Base-by-base conservation (phyloP, 2,888 invertebrate species). In the Yponomeuta cagnagella region DNA sequence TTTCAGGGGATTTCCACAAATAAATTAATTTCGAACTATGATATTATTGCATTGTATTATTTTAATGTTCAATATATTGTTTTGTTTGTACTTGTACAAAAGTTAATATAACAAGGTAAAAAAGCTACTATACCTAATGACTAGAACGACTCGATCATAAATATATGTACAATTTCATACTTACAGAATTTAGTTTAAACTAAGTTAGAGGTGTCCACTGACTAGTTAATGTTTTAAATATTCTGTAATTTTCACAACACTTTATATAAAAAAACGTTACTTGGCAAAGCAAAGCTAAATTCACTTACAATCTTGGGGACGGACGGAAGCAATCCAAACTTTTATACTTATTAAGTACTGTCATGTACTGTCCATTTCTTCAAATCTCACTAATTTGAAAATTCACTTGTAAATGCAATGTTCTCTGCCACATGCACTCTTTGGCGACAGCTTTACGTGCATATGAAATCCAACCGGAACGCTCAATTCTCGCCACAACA, bases 81-180 rank as follows among this genome's bases (percentile, higher is more conserved):
- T 43, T 43, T 43, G 43, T 43, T 74, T 74, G 15, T 15, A 58
- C 15, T 74, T 78, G 75, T 72, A 77, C 75, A 77, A 77, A 78
- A 80, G 77, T 79, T 82, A 81, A 81, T 80, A 85, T 83, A 79
- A 79, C 79, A 77, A 76, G 73, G 72, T 15, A 64, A 71, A 79
- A 80, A 79, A 81, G 79, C 84, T 83, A 78, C 84, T 83, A 78
- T 69, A 76, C 74, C 31, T 83, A 88, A 81, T 90, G 90, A 91
- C 90, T 91, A 91, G 90, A 90, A 76, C 79, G 76, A 87, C 89
- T 89, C 89, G 73, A 73, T 37, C 74, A 43, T 63, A 48, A 48
- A 71, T 72, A 72, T 79, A 77, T 79, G 75, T 79, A 79, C 79
- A 79, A 70, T 37, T 71, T 72, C 73, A 65, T 63, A 71, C 64